phyloP scores from a whole-genome alignment of 2,797 vertebrate species.

The Halcyon smyrnensis region DNA sequence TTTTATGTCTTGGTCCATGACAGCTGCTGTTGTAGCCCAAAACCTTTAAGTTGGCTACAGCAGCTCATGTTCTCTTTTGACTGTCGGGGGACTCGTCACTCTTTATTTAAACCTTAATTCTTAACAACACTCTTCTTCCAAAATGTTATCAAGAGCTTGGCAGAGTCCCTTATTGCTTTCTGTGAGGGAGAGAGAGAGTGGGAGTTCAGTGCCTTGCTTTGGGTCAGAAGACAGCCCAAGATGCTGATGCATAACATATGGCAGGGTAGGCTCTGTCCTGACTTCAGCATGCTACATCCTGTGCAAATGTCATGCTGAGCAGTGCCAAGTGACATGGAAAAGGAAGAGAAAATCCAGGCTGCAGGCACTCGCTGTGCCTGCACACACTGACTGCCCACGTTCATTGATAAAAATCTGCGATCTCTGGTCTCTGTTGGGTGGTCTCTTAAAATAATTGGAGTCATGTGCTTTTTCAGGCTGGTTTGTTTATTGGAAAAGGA shows the following conservation, averaged over 20 bases:
- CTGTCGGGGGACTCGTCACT: neutral
- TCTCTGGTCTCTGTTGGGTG: neutral
- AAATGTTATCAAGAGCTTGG: constrained; percentile 54
- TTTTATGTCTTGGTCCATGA: neutral
- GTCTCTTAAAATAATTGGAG: constrained; percentile 5
- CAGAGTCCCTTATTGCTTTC: neutral
- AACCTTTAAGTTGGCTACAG: neutral
- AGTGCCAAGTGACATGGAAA: neutral
- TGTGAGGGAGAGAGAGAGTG: neutral
- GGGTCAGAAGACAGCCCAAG: constrained; percentile 38
- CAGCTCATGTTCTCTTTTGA: neutral
- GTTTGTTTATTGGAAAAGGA: constrained; percentile 73
- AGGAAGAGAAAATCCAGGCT: neutral
- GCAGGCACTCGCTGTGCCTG: neutral
- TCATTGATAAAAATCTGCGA: neutral
- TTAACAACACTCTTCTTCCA: constrained; percentile 54
- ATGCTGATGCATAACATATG: constrained; percentile 51
- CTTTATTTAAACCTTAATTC: constrained; percentile 24
- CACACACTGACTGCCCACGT: neutral
- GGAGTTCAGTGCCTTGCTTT: constrained; percentile 35
- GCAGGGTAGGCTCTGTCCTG: constrained; percentile 1
- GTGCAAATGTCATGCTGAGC: neutral
- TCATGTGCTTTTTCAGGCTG: constrained; percentile 32
- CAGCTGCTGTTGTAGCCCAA: constrained; percentile 6
- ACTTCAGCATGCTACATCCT: neutral